A percentile compares a stretch with the other conserved stretches of the same genome.
Evolutionary conservation across 2,797 vertebrate genomes (phyloP).

Genomic region (Malacoraja senta): DNA sequence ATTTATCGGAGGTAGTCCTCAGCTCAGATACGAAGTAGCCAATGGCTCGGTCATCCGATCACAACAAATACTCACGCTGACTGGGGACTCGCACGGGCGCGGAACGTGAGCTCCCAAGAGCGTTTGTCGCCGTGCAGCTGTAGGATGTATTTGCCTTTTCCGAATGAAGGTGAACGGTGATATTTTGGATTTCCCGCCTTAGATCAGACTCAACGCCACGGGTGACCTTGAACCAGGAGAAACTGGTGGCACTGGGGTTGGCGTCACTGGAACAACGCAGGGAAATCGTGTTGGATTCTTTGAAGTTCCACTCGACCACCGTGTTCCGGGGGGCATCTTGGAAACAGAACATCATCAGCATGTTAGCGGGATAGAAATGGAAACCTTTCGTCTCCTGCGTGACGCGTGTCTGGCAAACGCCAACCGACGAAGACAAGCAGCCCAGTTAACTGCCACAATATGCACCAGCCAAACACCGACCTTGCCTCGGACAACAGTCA

Average conservation of each 20-base stretch:
- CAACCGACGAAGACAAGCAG: not conserved
- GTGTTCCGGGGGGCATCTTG: not conserved
- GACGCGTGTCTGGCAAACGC: too few relatives aligned
- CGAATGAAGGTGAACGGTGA: not conserved
- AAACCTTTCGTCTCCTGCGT: too few relatives aligned
- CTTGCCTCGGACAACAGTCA: not conserved
- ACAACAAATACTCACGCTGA: not conserved
- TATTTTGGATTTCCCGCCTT: not conserved
- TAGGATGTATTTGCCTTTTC: not conserved
- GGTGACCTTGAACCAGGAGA: not conserved
- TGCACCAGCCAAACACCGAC: not conserved
- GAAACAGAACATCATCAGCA: not conserved
- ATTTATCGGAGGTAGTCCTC: too few relatives aligned
- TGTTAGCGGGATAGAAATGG: not conserved
- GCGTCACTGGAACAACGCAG: not conserved
- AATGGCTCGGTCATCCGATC: too few relatives aligned
- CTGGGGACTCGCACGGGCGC: not conserved
- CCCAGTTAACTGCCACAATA: not conserved
- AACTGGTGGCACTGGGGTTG: not conserved
- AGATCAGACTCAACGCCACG: not conserved
- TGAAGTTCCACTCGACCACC: not conserved
- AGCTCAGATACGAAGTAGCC: too few relatives aligned
- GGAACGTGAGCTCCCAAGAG: not conserved
- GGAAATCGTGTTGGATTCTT: not conserved
- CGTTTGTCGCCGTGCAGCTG: not conserved